phyloP scores from a whole-genome alignment of 2,888 invertebrate species.

The Ochropleura plecta region DNA sequence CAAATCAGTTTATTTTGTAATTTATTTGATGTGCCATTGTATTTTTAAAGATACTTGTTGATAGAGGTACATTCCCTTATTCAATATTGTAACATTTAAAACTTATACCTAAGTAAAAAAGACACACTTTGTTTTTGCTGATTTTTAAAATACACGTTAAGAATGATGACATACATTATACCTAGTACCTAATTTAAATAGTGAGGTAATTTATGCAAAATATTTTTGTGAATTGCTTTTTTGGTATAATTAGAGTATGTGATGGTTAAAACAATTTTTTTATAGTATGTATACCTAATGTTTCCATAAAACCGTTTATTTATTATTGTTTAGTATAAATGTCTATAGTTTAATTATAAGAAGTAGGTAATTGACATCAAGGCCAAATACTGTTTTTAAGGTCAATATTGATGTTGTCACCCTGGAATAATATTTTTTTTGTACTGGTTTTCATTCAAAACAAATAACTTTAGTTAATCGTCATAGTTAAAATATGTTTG shows the following conservation, averaged over 20 bases:
- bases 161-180: slow-evolving; percentile 1
- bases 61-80: neutral
- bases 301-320: slow-evolving; percentile 11
- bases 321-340: slow-evolving; percentile 2
- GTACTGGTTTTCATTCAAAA: neutral
- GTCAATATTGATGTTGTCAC: neutral
- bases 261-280: slow-evolving; percentile 8
- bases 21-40: slow-evolving; percentile 31
- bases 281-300: neutral
- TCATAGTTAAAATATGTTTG: neutral
- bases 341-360: neutral
- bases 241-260: neutral
- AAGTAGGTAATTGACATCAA: neutral
- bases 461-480: neutral
- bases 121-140: slow-evolving; percentile 9
- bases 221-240: slow-evolving; percentile 3
- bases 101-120: neutral
- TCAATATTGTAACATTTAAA: neutral
- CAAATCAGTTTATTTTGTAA: slow-evolving; percentile 4
- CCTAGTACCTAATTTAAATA: neutral
- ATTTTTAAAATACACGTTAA: neutral
- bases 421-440: neutral
- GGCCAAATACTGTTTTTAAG: neutral
- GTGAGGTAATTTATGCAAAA: slow-evolving; percentile 10
- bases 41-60: neutral